These are phyloP conservation scores for Mactromeris polynyma DNA, from an alignment of 2,888 invertebrate genomes.

Conservation along the genomic window DNA sequence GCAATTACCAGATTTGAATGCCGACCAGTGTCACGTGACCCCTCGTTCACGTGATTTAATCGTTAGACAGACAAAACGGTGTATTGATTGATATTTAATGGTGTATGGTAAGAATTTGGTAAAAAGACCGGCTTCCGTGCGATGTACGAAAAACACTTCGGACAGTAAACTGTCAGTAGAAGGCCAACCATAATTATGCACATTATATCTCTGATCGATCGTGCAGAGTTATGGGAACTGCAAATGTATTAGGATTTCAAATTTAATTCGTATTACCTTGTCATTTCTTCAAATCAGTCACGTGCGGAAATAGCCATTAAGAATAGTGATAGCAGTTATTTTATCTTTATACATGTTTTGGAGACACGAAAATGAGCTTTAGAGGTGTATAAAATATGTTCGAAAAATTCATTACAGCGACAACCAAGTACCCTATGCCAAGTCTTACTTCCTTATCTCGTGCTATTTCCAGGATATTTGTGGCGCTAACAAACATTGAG, in stretches of 20 bases:
- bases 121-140: not conserved
- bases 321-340: too few relatives aligned
- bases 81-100: conserved; percentile 3
- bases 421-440: not conserved
- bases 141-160: not conserved
- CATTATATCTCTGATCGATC: not conserved
- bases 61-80: not conserved
- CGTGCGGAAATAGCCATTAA: too few relatives aligned
- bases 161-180: not conserved
- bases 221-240: not conserved
- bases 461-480: not conserved
- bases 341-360: too few relatives aligned
- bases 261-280: too few relatives aligned
- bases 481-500: not conserved
- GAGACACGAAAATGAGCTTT: too few relatives aligned
- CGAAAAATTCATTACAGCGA: not conserved
- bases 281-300: too few relatives aligned
- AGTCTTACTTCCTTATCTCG: not conserved
- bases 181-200: not conserved
- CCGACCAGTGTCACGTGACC: not conserved
- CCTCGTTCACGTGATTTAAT: not conserved
- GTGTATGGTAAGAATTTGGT: not conserved
- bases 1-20: conserved; percentile 18
- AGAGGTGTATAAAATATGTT: too few relatives aligned
- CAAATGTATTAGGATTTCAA: too few relatives aligned